These are phyloP conservation scores for Schizopygopsis malacanthus DNA, from an alignment of 2,797 vertebrate species.

Conservation along the genomic window DNA sequence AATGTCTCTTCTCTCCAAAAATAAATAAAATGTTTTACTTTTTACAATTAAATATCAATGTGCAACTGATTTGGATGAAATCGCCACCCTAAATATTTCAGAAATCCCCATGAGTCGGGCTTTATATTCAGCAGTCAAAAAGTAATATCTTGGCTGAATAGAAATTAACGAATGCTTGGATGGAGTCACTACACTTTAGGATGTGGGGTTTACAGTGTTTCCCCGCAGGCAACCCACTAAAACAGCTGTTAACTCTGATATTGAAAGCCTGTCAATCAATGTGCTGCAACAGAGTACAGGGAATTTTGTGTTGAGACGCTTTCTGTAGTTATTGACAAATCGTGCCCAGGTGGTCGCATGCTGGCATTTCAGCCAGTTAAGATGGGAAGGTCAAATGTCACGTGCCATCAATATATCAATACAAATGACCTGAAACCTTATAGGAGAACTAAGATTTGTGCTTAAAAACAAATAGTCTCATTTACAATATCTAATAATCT, in stretches of 20 bases:
- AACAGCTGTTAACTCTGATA: slow-evolving; percentile 33
- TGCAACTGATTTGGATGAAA: background rate
- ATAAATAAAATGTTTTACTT: background rate
- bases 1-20: background rate
- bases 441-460: background rate
- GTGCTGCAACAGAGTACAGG: background rate
- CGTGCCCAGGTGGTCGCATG: slow-evolving; percentile 11
- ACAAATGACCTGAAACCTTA: background rate
- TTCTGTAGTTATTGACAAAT: slow-evolving; percentile 27
- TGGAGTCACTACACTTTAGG: slow-evolving; percentile 32
- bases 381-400: slow-evolving; percentile 24
- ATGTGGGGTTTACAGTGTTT: slow-evolving; percentile 22
- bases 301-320: slow-evolving; percentile 23
- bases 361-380: slow-evolving; percentile 21
- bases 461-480: background rate
- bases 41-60: background rate
- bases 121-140: slow-evolving; percentile 24
- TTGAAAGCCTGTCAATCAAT: slow-evolving; percentile 53
- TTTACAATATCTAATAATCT: background rate
- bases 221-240: slow-evolving; percentile 31
- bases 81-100: background rate
- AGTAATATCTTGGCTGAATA: slow-evolving; percentile 23
- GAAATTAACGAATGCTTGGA: slow-evolving; percentile 27
- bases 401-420: background rate
- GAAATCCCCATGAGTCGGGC: background rate